These are phyloP conservation scores for Eleutherodactylus coqui DNA, from an alignment of 2,797 vertebrate genomes.

Conservation along the genomic window DNA sequence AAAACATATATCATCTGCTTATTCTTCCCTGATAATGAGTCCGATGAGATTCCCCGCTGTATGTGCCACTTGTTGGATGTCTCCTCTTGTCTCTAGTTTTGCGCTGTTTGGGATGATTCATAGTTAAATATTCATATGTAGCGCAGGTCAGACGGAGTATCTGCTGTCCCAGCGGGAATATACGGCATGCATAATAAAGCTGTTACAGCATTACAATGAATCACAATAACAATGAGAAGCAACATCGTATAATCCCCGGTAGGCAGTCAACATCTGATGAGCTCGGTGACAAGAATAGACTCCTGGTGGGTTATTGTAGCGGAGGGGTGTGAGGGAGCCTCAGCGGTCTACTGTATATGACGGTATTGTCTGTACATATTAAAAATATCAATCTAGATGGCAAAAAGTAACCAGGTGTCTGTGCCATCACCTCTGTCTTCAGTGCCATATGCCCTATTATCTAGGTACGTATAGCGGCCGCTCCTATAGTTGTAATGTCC, in stretches of 20 bases:
- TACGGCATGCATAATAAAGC: not conserved
- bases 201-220: not conserved
- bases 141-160: not conserved
- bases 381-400: no score
- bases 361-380: no score
- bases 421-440: no score
- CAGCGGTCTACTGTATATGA: no score
- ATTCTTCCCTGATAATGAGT: not conserved
- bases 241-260: no score
- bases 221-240: not conserved
- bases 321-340: no score
- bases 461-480: no score
- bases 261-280: not conserved
- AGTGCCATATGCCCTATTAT: no score
- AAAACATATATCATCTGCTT: not conserved
- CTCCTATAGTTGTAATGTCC: no score
- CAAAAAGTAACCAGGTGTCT: no score
- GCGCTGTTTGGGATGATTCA: not conserved
- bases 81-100: not conserved
- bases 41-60: not conserved
- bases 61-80: constrained; percentile 10
- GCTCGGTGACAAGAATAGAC: not conserved
- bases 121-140: constrained; percentile 2
- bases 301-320: no score
- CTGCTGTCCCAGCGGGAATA: not conserved